These are phyloP conservation scores for Ciconia nigra DNA, from an alignment of 2,797 vertebrate species.

Conservation along the genomic window DNA sequence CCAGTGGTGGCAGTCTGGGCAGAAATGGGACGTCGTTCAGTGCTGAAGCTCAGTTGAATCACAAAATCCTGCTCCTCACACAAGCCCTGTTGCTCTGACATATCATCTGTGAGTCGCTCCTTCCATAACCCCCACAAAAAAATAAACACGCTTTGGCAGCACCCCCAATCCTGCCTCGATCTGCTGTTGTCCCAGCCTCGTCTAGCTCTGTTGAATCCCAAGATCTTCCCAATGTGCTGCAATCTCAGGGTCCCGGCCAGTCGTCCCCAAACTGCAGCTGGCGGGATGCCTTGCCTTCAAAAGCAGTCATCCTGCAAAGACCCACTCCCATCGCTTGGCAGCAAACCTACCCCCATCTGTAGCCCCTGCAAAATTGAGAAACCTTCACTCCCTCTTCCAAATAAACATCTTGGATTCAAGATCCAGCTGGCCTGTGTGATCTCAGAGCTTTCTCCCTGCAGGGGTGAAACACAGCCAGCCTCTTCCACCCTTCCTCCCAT, in stretches of 20 bases:
- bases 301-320: background rate
- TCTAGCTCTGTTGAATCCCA: background rate
- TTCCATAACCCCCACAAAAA: background rate
- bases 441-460: constrained; percentile 49
- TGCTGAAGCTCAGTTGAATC: background rate
- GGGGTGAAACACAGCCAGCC: constrained; percentile 48
- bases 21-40: background rate
- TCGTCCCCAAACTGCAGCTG: background rate
- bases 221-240: background rate
- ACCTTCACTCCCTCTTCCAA: constrained; percentile 31
- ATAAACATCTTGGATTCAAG: constrained; percentile 50
- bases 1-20: background rate
- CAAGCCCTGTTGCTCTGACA: background rate
- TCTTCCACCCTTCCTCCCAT: background rate
- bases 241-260: background rate
- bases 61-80: background rate
- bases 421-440: constrained; percentile 53
- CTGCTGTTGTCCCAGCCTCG: background rate
- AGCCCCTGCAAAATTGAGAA: constrained; percentile 47
- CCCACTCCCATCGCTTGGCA: background rate
- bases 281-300: background rate
- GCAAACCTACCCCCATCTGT: constrained; percentile 11
- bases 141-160: constrained; percentile 7
- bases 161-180: background rate
- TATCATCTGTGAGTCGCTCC: background rate